Base-by-base conservation (phyloP, 2,797 vertebrate genomes). In the Sitta carolinensis region DNA sequence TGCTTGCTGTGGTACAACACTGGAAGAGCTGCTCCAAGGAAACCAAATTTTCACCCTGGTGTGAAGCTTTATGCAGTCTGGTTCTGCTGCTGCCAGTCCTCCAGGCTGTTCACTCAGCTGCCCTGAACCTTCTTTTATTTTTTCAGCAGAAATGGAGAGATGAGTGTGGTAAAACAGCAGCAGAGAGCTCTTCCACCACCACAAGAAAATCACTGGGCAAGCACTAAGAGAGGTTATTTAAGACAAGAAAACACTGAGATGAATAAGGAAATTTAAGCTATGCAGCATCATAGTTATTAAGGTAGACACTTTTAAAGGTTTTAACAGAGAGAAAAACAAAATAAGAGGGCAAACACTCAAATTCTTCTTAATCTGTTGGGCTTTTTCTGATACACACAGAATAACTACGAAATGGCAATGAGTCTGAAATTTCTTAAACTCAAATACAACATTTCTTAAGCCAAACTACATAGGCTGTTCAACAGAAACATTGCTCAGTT, bases 1-100 rank as follows among this genome's bases (percentile, higher is more conserved):
- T 38, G 8, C 9, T 79, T 20, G 15, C 38, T 57, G 10, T 13
- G 1, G 18, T 26, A 40, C 2, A 11, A 55, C 7, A 5, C 23
- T 34, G 13, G 38, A 70, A 61, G 38, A 72, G 26, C 59, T 73
- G 18, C 23, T 86, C 27, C 58, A 40, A 32, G 25, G 14, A 13
- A 38, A 40, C 21, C 3, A 3, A 13, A 27, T 7, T 34, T 64
- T 83, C 47, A 34, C 12, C 7, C 3, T 0, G 0, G 13, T 0
- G 0, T 61, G 68, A 80, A 59, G 13, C 8, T 51, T 63, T 51
- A 16, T 45, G 30, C 30, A 48, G 22, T 23, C 57, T 78, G 10
- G 22, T 62, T 67, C 50, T 69, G 47, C 30, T 27, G 26, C 32
- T 87, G 15, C 16, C 38, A 36, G 26, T 63, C 36, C 42, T 85